A percentile compares a stretch with the other conserved stretches of the same genome.
Conservation (phyloP, 30 jellyfish, hydroid and myxozoan genomes). For the Hydractinia symbiolongicarpus region DNA sequence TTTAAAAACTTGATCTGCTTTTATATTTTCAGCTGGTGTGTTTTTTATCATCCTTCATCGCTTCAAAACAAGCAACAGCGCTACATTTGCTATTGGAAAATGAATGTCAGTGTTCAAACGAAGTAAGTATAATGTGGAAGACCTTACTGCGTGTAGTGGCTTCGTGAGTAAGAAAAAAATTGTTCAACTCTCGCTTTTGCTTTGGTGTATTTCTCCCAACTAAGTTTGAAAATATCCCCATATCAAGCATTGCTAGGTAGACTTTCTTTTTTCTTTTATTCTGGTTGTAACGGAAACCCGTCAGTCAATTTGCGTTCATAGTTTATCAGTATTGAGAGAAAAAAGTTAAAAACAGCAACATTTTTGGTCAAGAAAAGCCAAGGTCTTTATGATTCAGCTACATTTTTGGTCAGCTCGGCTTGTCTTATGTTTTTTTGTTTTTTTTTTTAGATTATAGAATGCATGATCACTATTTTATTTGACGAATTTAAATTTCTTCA, state of each 20-base stretch:
- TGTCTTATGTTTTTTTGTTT: neutral
- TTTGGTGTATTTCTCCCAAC: no score
- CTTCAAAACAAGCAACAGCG: slow-evolving; percentile 35
- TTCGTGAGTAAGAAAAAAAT: neutral
- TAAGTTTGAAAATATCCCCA: no score
- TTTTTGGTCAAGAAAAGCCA: neutral
- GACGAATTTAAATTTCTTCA: slow-evolving; percentile 40
- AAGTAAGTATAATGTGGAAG: slow-evolving; percentile 5
- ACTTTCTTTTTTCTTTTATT: no score
- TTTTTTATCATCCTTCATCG: slow-evolving; percentile 43
- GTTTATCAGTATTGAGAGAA: no score
- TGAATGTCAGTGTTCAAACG: slow-evolving; percentile 50
- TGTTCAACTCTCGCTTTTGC: neutral
- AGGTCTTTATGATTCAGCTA: neutral
- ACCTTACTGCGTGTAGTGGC: neutral
- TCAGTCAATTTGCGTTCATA: no score
- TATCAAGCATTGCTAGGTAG: no score
- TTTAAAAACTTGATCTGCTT: neutral
- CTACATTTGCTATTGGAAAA: slow-evolving; percentile 39
- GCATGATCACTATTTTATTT: slow-evolving; percentile 34
- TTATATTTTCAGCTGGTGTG: slow-evolving; percentile 38
- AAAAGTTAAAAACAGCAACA: no score
- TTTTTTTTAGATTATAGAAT: slow-evolving; percentile 33
- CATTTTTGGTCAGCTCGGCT: neutral
- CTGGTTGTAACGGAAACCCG: no score